Base-by-base conservation (phyloP, 2,797 vertebrate species). In the Alectoris magna region DNA sequence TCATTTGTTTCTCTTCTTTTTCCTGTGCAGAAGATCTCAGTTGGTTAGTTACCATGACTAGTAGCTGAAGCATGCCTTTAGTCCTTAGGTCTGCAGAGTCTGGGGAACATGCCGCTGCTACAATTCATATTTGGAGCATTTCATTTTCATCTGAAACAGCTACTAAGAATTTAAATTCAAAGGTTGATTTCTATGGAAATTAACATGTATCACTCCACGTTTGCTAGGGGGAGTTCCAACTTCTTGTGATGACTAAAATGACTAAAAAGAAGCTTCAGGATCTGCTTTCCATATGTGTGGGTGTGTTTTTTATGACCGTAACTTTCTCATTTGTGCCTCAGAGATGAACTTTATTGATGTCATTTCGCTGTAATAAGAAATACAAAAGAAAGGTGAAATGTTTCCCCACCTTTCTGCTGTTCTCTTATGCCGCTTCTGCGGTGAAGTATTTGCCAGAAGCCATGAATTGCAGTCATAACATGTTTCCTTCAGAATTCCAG, bases 171-270 rank as follows among this genome's bases (percentile, higher is more conserved):
- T 94, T 80, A 51, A 56, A 36, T 79, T 91, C 84, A 51, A 66
- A 16, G 7, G 46, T 95, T 95, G 39, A 80, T 84, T 90, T 96
- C 73, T 75, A 63, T 86, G 81, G 81, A 96, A 96, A 95, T 68
- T 85, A 77, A 59, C 69, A 58, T 3, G 5, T 77, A 69, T 71
- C 38, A 39, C 53, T 94, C 41, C 1, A 7, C 55, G 1, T 26
- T 85, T 76, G 63, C 84, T 90, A 93, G 75, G 91, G 90, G 69
- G 95, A 93, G 58, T 84, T 69, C 78, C 51, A n/a, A 10, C 49
- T 88, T 93, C 55, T 79, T 93, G 55, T 69, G 68, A 79, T 91
- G 94, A 94, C 59, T 95, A 66, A 93, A 78, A 79, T 91, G 94
- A 94, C 58, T 95, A 66, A 93, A 78, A 93, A 81, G 89, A 63